Percentiles rank a stretch among this genome's conserved stretches.
Evolutionary conservation across 2,888 invertebrate species (phyloP).

Genomic region (Lochmaea capreae): DNA sequence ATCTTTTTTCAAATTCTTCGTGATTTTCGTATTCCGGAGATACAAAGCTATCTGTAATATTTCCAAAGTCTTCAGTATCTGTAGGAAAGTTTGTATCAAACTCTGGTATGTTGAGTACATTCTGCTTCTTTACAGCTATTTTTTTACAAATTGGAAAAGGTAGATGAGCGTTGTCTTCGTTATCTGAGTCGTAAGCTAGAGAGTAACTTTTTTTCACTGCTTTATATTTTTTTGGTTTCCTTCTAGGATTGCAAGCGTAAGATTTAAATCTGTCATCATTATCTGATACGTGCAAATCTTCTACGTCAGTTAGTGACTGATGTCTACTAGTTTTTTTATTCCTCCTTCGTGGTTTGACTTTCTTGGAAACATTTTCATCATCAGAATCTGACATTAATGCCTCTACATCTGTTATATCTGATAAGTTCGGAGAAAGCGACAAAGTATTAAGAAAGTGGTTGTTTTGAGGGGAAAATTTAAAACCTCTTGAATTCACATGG

Average conservation of each 20-base stretch:
- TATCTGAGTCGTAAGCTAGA: slow-evolving; percentile 52
- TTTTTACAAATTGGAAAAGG: slow-evolving; percentile 53
- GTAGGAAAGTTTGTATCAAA: slow-evolving; percentile 56
- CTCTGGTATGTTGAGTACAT: slow-evolving; percentile 48
- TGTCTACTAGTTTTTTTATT: slow-evolving; percentile 47
- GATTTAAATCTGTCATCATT: slow-evolving; percentile 44
- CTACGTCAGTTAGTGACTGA: slow-evolving; percentile 56
- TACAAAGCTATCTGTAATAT: slow-evolving; percentile 56
- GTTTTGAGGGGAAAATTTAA: slow-evolving; percentile 11
- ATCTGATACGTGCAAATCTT: slow-evolving; percentile 57
- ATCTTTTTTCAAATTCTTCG: slow-evolving; percentile 47
- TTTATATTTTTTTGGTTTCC: slow-evolving; percentile 8
- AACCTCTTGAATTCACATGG: slow-evolving; percentile 7
- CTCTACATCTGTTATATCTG: slow-evolving; percentile 62
- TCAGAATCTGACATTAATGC: slow-evolving; percentile 61
- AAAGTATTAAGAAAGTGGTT: slow-evolving; percentile 27
- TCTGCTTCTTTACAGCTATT: slow-evolving; percentile 47
- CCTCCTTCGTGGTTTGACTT: slow-evolving; percentile 50
- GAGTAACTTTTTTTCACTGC: slow-evolving; percentile 37
- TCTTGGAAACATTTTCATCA: slow-evolving; percentile 49
- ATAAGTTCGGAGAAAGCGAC: slow-evolving; percentile 41
- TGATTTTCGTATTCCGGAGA: slow-evolving; percentile 25
- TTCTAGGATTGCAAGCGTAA: slow-evolving; percentile 27
- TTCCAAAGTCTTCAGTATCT: slow-evolving; percentile 64
- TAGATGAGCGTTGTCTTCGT: slow-evolving; percentile 48